Base-by-base conservation (phyloP, 2,888 invertebrate species). In the Polyommatus icarus region DNA sequence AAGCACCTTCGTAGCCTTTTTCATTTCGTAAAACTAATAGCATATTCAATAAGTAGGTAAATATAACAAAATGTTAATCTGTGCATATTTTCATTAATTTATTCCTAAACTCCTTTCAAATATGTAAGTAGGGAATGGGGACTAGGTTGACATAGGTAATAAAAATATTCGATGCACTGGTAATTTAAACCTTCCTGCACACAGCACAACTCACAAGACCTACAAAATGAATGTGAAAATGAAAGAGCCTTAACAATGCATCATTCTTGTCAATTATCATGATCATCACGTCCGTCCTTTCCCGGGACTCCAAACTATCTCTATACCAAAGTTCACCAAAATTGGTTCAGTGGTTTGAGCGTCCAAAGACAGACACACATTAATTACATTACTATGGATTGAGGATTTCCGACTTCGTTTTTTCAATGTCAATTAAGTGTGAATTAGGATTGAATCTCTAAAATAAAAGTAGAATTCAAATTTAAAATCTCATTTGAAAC, bases 31-130 rank as follows among this genome's bases (percentile, higher is more conserved):
- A 54, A 54, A 54, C 54, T 18, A 54, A 18, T 54, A 5, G 54
- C 54, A 54, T n/a, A 59, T 59, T 59, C 8, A 5, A 0, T 20
- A 29, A 67, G 18, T 67, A 67, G 29, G 29, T 67, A 29, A 67
- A 67, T 29, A 32, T 61, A 67, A 67, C 29, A 29, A 67, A 67
- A 67, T 67, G 29, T 1, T 67, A 67, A 67, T 67, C 10, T 67
- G 24, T 67, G 61, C 61, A 67, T 24, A 29, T 67, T 67, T 67
- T 12, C 61, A 67, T 67, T 67, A 29, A 67, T 67, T 67, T 24
- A 67, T 67, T 67, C 61, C 5, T 67, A 67, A 12, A 15, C 24
- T 67, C 61, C 61, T 67, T 24, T 24, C 12, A 24, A 67, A 67
- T 67, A 67, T 67, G 61, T 67, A 67, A 67, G 24, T 67, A 24